Percentiles rank a stretch among this genome's conserved stretches.
Evolutionary conservation across 2,888 invertebrate species (phyloP).

Genomic region (Caradrina kadenii): DNA sequence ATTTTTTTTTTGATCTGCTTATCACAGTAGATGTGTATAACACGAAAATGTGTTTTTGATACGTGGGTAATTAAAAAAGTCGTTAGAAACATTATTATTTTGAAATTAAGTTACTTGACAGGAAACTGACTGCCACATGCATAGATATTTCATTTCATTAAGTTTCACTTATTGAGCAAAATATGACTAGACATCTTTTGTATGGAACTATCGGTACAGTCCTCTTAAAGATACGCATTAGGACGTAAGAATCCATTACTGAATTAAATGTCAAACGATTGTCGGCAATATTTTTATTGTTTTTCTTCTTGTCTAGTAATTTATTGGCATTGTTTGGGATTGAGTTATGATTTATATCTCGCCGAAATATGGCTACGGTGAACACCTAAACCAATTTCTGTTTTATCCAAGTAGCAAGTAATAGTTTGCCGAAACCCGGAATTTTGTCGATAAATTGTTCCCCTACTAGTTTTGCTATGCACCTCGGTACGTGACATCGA

Average conservation of each 20-base stretch:
- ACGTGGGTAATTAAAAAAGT: too few relatives aligned
- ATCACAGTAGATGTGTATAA: too few relatives aligned
- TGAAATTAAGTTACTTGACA: too few relatives aligned
- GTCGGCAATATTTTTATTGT: constrained; percentile 40
- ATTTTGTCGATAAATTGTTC: constrained; percentile 46
- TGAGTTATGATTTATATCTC: constrained; percentile 78
- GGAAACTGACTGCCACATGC: too few relatives aligned
- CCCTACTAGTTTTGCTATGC: constrained; percentile 35
- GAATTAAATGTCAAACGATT: constrained; percentile 29
- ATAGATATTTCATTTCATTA: too few relatives aligned
- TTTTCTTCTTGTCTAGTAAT: constrained; percentile 73
- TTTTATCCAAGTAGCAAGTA: constrained; percentile 49
- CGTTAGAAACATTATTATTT: too few relatives aligned
- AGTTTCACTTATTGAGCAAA: too few relatives aligned
- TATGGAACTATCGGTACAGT: too few relatives aligned
- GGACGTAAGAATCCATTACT: constrained; percentile 18
- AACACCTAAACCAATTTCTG: constrained; percentile 69
- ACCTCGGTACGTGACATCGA: constrained; percentile 22
- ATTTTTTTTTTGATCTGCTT: too few relatives aligned
- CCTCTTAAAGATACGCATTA: background rate
- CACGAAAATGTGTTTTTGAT: too few relatives aligned
- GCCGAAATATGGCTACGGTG: constrained; percentile 61
- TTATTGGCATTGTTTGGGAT: constrained; percentile 76
- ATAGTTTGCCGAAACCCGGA: constrained; percentile 38
- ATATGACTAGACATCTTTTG: too few relatives aligned